Percentiles rank a stretch among this genome's conserved stretches.
Conservation (phyloP, 2,113 vertebrate genomes). For the Sinocyclocheilus anshuiensis region DNA sequence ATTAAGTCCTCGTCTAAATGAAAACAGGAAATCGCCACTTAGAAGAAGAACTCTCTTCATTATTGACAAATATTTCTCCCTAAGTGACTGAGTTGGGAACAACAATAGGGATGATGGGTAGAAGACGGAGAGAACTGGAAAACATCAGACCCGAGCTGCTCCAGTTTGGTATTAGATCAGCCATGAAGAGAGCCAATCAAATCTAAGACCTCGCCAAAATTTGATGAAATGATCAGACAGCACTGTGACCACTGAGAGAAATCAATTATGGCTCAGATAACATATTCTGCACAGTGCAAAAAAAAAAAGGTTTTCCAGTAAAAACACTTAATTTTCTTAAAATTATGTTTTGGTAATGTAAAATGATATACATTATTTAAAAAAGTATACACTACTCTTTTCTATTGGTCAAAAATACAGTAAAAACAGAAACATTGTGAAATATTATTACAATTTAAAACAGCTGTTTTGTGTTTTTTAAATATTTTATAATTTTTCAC, state of each 20-base stretch:
- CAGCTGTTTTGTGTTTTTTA: too few species aligned
- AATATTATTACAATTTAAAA: too few species aligned
- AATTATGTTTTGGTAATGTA: not conserved
- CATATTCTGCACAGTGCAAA: not conserved
- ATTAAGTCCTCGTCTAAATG: constrained; percentile 43
- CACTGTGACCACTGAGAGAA: not conserved
- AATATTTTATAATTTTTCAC: too few species aligned
- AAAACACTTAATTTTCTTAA: too few species aligned
- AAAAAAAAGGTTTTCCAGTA: too few species aligned
- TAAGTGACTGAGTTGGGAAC: not conserved
- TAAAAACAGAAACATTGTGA: too few species aligned
- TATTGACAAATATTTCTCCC: constrained; percentile 20
- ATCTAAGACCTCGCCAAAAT: not conserved
- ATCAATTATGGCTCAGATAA: not conserved
- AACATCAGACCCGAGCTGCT: constrained; percentile 2
- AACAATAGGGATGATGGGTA: not conserved
- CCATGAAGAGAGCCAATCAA: not conserved
- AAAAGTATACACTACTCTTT: too few species aligned
- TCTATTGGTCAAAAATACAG: too few species aligned
- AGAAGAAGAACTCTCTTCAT: constrained; percentile 22
- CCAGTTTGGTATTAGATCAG: not conserved
- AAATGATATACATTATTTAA: too few species aligned
- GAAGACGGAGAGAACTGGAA: not conserved
- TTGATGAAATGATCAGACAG: constrained; percentile 1
- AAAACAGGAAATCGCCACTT: constrained; percentile 52